phyloP scores from a whole-genome alignment of 2,113 vertebrate genomes.

The Peucedramus taeniatus region DNA sequence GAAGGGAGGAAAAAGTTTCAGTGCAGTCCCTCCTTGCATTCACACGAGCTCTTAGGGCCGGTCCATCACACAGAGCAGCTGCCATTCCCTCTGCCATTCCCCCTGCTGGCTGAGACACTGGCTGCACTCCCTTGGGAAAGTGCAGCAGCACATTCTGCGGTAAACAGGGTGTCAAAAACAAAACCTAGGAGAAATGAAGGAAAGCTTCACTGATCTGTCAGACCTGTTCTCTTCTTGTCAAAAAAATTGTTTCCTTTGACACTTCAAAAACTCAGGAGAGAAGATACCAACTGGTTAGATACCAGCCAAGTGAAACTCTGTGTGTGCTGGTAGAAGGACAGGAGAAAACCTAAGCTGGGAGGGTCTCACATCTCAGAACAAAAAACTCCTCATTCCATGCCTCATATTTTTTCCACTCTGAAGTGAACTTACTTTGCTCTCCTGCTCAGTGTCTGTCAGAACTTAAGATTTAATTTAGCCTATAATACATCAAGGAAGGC shows the following conservation, averaged over 20 bases:
- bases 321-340: not conserved
- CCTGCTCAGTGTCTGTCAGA: not conserved
- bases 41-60: not conserved
- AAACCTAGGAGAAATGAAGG: not conserved
- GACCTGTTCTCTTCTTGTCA: not conserved
- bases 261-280: not conserved
- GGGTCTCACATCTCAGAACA: not conserved
- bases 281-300: not conserved
- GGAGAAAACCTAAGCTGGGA: not conserved
- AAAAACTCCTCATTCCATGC: not conserved
- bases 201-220: not conserved
- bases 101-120: not conserved
- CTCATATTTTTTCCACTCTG: not conserved
- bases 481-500: not conserved
- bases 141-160: fast-evolving
- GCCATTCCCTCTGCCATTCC: not conserved
- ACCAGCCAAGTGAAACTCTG: not conserved
- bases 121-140: not conserved
- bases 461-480: not conserved
- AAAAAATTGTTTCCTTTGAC: not conserved
- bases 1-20: not conserved
- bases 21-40: not conserved
- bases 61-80: fast-evolving
- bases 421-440: not conserved
- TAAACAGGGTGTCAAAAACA: not conserved